These are phyloP conservation scores for Peromyscus leucopus DNA, from an alignment of 2,113 vertebrate species.

Conservation along the genomic window DNA sequence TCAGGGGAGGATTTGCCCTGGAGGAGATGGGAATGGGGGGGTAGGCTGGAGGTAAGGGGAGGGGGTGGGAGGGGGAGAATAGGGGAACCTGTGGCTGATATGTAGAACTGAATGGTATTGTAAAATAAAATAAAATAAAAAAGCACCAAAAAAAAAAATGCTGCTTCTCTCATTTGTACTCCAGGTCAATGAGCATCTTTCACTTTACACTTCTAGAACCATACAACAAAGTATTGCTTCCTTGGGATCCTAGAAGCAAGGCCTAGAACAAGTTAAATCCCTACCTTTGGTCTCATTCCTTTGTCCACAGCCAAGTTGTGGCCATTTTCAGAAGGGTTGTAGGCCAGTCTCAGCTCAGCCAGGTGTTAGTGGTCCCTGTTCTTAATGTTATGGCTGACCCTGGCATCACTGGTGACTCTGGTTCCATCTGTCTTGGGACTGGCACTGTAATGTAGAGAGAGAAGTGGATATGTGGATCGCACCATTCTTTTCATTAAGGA, in stretches of 20 bases:
- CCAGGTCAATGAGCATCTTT: rapidly evolving
- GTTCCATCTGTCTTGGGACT: neutral
- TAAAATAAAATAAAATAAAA: no score
- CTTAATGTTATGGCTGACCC: neutral
- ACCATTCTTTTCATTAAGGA: conserved; percentile 51
- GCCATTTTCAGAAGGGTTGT: neutral
- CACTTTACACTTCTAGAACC: neutral
- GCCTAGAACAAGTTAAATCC: neutral
- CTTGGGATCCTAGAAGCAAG: neutral
- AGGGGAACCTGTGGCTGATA: no score
- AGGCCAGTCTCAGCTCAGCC: neutral
- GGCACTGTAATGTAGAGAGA: neutral
- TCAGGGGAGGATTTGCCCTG: no score
- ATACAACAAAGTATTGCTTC: neutral
- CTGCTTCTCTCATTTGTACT: neutral
- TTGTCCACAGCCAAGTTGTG: neutral
- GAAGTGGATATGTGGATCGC: neutral
- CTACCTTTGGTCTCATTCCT: neutral
- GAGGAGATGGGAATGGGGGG: no score
- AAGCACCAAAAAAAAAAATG: neutral
- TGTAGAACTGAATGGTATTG: no score
- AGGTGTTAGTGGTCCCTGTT: neutral
- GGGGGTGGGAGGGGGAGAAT: no score
- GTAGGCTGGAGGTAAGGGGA: no score
- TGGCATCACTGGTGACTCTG: neutral